Conservation (phyloP, 2,888 invertebrate genomes). For the Brachyptera putata region DNA sequence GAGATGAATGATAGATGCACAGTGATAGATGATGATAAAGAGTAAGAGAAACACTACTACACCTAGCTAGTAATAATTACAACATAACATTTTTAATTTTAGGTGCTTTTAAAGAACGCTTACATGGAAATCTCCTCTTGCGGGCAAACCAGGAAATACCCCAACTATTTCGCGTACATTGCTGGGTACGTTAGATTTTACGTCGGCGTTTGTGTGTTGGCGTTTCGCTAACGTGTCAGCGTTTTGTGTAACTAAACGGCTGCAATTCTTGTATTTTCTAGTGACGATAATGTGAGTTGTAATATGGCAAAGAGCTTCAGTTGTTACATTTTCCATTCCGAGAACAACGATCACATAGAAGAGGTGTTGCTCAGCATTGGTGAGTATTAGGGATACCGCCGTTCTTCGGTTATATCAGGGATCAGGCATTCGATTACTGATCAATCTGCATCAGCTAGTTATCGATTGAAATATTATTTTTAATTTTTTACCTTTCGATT, state of each 20-base stretch:
- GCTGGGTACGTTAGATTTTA: slow-evolving; percentile 50
- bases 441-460: no score
- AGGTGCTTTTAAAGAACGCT: slow-evolving; percentile 51
- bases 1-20: no score
- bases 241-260: no score
- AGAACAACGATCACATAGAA: slow-evolving; percentile 44
- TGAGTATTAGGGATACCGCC: slow-evolving; percentile 35
- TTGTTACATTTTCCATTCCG: slow-evolving; percentile 48
- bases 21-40: no score
- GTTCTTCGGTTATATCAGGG: no score
- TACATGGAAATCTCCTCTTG: slow-evolving; percentile 64
- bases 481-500: no score
- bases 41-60: no score
- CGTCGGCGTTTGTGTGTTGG: not conserved
- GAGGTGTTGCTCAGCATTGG: slow-evolving; percentile 50
- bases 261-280: slow-evolving; percentile 40
- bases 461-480: no score
- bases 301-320: slow-evolving; percentile 47
- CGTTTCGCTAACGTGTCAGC: no score
- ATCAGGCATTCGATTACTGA: no score
- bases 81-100: no score
- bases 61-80: no score
- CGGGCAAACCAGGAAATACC: slow-evolving; percentile 47
- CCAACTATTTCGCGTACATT: slow-evolving; percentile 56
- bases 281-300: slow-evolving; percentile 45